Evolutionary conservation across 2,113 vertebrate genomes (phyloP), one percentile per base, ranked within the genome.

Genomic region (Protomyctophum bolini): DNA sequence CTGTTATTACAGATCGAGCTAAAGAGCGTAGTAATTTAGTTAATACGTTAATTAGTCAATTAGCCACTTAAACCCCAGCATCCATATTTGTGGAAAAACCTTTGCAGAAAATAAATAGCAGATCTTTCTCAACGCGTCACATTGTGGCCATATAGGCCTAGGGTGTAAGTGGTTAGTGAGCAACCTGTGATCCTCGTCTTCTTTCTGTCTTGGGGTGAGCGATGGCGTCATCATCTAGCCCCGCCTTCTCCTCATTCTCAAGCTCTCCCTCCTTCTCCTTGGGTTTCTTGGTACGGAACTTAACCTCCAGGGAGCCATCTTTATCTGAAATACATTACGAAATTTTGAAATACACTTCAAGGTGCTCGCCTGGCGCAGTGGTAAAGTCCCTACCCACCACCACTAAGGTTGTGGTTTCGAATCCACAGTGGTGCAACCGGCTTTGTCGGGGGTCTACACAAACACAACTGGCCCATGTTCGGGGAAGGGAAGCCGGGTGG

Each of bases 231-330:
- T 70, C 69, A 0, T 88, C 83, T 6, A 63, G 80, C 0, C 90
- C 79, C 2, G 73, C 68, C 59, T 72, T 88, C 45, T 92, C 91
- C 8, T 72, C 69, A 49, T 73, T 77, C 4, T 93, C 92, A 1
- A 72, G 68, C 12, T 92, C 92, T 11, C 21, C 84, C 86, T 82
- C 88, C 57, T 75, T 68, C 59, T 94, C 92, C 49, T 91, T 92
- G 0, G 68, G 82, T 67, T 97, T 97, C 86, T 96, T 97, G 52
- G 89, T 93, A 47, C 96, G 92, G 76, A 92, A 96, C 57, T 94
- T 94, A 52, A 97, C 93, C 84, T 95, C 94, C 87, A 97, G 87
- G n/a, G 92, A 90, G 0, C 92, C 80, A 57, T 97, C 88, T 73
- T 80, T 93, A 51, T 90, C 96, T 97, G 66, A 6, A 41, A 41